Conservation (phyloP, 2,888 invertebrate genomes). For the Hydriomena furcata region DNA sequence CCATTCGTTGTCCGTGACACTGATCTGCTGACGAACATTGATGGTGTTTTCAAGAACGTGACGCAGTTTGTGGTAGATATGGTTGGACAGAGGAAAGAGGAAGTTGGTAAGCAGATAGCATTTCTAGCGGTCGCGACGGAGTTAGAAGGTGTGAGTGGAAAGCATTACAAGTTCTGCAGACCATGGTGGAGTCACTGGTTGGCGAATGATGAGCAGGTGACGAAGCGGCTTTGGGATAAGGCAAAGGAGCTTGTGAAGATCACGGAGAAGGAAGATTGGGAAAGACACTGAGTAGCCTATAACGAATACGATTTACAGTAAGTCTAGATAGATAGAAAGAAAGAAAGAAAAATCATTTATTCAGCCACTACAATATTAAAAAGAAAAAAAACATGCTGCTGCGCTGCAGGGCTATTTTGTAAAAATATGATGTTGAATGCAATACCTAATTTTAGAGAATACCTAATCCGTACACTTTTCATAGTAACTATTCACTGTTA, state of each 20-base stretch:
- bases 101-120: conserved; percentile 61
- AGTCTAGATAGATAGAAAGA: neutral
- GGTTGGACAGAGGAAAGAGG: conserved; percentile 62
- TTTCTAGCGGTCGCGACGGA: conserved; percentile 60
- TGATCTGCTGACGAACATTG: conserved; percentile 53
- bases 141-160: conserved; percentile 55
- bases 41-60: conserved; percentile 43
- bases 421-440: too few relatives aligned
- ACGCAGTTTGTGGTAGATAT: conserved; percentile 53
- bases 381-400: too few relatives aligned
- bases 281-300: conserved; percentile 32
- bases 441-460: too few relatives aligned
- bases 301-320: neutral
- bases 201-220: conserved; percentile 48
- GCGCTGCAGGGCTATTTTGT: too few relatives aligned
- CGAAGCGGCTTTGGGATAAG: conserved; percentile 57
- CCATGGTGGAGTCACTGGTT: conserved; percentile 63
- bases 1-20: conserved; percentile 68
- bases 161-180: conserved; percentile 63
- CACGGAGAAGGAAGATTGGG: conserved; percentile 60
- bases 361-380: too few relatives aligned
- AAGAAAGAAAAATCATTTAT: neutral
- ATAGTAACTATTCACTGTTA: too few relatives aligned
- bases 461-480: too few relatives aligned
- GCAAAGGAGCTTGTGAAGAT: conserved; percentile 63